Conservation (phyloP, 2,797 vertebrate genomes). For the Pseudochaenichthys georgianus region DNA sequence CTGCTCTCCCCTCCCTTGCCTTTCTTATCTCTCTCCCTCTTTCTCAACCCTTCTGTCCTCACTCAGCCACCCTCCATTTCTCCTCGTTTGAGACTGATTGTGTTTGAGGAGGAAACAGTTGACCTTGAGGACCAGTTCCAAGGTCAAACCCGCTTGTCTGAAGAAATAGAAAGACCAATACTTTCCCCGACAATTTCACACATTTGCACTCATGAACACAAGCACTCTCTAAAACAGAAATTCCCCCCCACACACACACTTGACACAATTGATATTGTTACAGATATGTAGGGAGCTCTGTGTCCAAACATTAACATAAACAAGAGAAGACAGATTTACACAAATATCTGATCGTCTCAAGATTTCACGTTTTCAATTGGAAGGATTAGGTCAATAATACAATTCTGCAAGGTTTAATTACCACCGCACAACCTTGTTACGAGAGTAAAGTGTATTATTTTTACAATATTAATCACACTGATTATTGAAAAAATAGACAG, state of each 20-base stretch:
- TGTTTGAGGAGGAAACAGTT: slow-evolving; percentile 41
- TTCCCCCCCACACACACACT: not conserved
- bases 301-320: slow-evolving; percentile 25
- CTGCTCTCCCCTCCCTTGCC: not conserved
- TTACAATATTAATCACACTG: not conserved
- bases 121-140: slow-evolving; percentile 63
- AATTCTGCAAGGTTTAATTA: slow-evolving; percentile 2
- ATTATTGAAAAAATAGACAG: not conserved
- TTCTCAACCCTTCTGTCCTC: slow-evolving; percentile 3
- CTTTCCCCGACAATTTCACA: slow-evolving; percentile 20
- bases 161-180: slow-evolving; percentile 32
- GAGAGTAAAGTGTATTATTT: not conserved
- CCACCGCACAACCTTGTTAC: slow-evolving; percentile 4
- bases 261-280: not conserved
- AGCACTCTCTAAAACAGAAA: slow-evolving; percentile 15
- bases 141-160: slow-evolving; percentile 59
- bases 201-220: slow-evolving; percentile 12
- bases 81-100: slow-evolving; percentile 37
- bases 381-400: not conserved
- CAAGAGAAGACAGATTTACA: slow-evolving; percentile 15
- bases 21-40: slow-evolving; percentile 4
- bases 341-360: slow-evolving; percentile 12
- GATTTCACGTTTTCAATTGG: not conserved
- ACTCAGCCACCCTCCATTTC: slow-evolving; percentile 15
- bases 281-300: slow-evolving; percentile 3